Conservation (phyloP, 2,888 invertebrate genomes). For the Poecilus cupreus region DNA sequence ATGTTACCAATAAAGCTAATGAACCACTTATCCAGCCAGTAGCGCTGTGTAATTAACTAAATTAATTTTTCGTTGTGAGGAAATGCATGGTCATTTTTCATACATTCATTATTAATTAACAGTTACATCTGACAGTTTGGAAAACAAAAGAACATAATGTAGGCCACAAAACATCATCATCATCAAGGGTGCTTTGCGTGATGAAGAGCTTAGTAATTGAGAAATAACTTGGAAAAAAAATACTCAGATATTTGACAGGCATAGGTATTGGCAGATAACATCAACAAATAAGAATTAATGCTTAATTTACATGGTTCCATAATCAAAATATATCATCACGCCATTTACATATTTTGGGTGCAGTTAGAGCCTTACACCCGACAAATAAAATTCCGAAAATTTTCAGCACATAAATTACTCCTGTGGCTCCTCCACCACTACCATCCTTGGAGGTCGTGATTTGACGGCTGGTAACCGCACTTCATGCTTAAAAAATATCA, state of each 20-base stretch:
- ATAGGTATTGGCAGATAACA: neutral
- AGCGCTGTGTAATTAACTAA: slow-evolving; percentile 27
- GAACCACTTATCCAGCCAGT: slow-evolving; percentile 29
- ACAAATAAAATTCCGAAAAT: no score
- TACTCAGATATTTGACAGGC: no score
- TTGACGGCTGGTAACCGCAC: no score
- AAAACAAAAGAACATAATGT: slow-evolving; percentile 53
- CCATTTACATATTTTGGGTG: no score
- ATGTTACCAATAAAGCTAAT: slow-evolving; percentile 36
- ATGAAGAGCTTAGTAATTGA: slow-evolving; percentile 14
- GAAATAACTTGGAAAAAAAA: neutral
- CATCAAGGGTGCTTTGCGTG: slow-evolving; percentile 49
- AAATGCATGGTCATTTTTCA: slow-evolving; percentile 22
- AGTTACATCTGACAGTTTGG: slow-evolving; percentile 44
- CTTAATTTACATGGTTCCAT: neutral
- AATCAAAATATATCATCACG: no score
- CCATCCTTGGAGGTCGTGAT: no score
- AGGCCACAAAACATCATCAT: slow-evolving; percentile 33
- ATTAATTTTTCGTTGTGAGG: slow-evolving; percentile 29
- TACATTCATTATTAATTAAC: slow-evolving; percentile 43
- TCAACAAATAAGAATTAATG: neutral
- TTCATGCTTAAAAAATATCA: no score
- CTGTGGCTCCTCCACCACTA: no score
- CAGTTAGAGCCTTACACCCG: no score
- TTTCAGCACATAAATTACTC: no score